phyloP scores from a whole-genome alignment of 1,140 invertebrate species.

The Formica exsecta region DNA sequence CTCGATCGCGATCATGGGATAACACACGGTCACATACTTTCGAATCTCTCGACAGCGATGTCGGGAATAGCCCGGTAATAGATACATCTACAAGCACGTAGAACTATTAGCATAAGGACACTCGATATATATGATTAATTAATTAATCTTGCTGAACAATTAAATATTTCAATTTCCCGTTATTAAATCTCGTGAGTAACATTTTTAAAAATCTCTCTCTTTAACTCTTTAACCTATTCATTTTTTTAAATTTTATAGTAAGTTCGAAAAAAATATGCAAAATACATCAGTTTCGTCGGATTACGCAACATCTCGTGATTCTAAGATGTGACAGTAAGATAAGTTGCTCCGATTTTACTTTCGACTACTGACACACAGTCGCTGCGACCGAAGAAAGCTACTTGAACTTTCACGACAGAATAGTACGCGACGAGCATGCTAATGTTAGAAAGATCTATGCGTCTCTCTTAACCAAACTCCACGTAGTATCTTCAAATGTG shows the following conservation, averaged over 20 bases:
- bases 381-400: conserved; percentile 51
- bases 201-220: background rate
- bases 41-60: background rate
- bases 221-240: background rate
- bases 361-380: conserved; percentile 55
- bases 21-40: conserved; percentile 23
- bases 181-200: background rate
- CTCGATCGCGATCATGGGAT: conserved; percentile 56
- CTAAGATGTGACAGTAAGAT: conserved; percentile 15
- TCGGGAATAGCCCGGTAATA: background rate
- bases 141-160: background rate
- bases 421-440: conserved; percentile 16
- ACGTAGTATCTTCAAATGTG: background rate
- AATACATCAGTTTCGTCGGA: too few relatives aligned
- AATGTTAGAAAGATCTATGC: conserved; percentile 7
- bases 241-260: background rate
- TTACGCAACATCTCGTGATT: conserved; percentile 47
- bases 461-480: background rate
- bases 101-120: background rate
- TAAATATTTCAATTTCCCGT: background rate
- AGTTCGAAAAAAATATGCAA: background rate
- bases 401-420: conserved; percentile 59
- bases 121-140: background rate
- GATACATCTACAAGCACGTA: background rate
- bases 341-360: conserved; percentile 66